phyloP scores from a whole-genome alignment of 2,113 vertebrate genomes.

The Sylvietta virens region DNA sequence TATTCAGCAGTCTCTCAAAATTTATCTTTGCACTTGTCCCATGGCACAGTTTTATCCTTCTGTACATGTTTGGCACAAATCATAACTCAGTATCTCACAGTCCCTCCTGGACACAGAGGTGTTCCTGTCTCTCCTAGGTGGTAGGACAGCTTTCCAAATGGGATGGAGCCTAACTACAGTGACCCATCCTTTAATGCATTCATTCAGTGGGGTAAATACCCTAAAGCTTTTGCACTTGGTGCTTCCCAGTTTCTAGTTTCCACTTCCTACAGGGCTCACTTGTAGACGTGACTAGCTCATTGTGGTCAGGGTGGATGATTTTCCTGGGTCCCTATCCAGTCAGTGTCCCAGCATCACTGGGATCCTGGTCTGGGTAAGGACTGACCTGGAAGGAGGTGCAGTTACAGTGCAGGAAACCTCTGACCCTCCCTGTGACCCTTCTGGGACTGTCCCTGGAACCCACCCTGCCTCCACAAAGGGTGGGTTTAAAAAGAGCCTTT shows the following conservation, averaged over 20 bases:
- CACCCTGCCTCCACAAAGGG: neutral
- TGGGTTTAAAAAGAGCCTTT: neutral
- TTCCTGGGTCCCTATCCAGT: neutral
- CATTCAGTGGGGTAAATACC: neutral
- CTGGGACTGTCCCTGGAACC: neutral
- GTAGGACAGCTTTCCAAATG: neutral
- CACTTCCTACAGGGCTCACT: neutral
- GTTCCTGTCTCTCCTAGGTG: neutral
- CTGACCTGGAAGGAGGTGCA: neutral
- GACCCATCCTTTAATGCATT: accelerated
- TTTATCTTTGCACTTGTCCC: too few species aligned
- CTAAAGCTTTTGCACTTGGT: neutral
- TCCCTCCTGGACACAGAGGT: neutral
- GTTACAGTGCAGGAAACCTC: neutral
- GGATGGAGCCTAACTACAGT: neutral
- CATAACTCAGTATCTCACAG: too few species aligned
- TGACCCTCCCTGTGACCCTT: neutral
- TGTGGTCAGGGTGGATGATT: neutral
- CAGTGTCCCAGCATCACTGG: neutral
- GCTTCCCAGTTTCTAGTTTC: neutral
- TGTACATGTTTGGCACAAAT: too few species aligned
- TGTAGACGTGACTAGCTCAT: neutral
- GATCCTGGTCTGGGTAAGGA: neutral
- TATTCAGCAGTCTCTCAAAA: too few species aligned
- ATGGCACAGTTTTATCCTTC: too few species aligned